Conservation (phyloP, 2,113 vertebrate species). For the Ovibos moschatus region DNA sequence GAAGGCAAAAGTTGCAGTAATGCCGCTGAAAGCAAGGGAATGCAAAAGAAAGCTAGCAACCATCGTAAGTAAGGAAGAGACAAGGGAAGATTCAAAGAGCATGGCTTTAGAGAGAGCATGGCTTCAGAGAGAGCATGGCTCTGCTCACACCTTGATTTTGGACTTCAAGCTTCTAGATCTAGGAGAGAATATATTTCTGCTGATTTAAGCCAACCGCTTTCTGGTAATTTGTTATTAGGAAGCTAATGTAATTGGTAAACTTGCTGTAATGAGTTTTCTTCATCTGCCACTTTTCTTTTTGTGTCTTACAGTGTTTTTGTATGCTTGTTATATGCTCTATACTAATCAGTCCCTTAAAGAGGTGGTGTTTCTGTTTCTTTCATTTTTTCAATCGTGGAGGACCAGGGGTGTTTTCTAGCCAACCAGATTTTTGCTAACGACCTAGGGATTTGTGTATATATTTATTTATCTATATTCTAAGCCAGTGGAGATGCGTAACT, state of each 20-base stretch:
- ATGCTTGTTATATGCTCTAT: background rate
- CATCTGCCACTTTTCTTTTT: background rate
- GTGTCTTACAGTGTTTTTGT: background rate
- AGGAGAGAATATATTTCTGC: background rate
- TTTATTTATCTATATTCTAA: background rate
- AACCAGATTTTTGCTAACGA: background rate
- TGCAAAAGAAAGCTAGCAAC: background rate
- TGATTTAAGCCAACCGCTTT: background rate
- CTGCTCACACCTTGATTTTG: background rate
- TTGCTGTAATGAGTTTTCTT: background rate
- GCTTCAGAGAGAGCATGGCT: background rate
- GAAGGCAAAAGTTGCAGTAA: background rate
- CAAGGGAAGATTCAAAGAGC: background rate
- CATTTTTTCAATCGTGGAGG: background rate
- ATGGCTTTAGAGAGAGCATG: background rate
- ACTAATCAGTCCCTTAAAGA: background rate
- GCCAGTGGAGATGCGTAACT: background rate
- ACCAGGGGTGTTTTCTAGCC: background rate
- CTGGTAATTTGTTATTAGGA: background rate
- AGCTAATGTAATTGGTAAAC: background rate
- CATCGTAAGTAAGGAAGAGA: background rate
- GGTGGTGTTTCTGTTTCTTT: background rate
- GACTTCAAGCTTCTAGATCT: background rate
- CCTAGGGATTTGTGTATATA: background rate
- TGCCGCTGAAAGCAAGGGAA: background rate